These are phyloP conservation scores for Prunella fulvescens DNA, from an alignment of 2,113 vertebrate species.

Conservation along the genomic window DNA sequence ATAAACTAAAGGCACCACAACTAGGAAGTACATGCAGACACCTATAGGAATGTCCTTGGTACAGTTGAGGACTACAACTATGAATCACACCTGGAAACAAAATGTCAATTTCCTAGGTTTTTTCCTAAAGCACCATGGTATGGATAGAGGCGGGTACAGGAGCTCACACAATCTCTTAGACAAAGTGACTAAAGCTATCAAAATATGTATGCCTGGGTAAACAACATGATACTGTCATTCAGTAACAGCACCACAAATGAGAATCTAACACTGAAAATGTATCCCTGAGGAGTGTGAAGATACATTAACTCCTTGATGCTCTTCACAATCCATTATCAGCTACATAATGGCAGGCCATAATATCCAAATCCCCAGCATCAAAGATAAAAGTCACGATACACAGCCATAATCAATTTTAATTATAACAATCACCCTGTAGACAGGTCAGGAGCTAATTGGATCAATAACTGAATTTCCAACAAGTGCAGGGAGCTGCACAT, in stretches of 20 bases:
- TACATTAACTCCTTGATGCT: neutral
- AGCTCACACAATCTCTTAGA: neutral
- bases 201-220: neutral
- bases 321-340: neutral
- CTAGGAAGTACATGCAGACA: neutral
- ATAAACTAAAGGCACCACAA: neutral
- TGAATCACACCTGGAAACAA: neutral
- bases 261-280: neutral
- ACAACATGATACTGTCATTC: neutral
- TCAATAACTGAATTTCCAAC: conserved; percentile 15
- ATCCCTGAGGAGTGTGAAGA: neutral
- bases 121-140: neutral
- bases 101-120: neutral
- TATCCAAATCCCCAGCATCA: neutral
- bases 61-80: accelerated
- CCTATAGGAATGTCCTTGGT: neutral
- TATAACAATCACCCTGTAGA: neutral
- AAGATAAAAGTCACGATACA: neutral
- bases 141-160: neutral
- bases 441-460: neutral
- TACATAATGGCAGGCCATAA: neutral
- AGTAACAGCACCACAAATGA: neutral
- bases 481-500: neutral
- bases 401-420: conserved; percentile 4
- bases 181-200: neutral